These are phyloP conservation scores for Steinernema scapterisci DNA, from an alignment of 2,888 invertebrate genomes.

Conservation along the genomic window DNA sequence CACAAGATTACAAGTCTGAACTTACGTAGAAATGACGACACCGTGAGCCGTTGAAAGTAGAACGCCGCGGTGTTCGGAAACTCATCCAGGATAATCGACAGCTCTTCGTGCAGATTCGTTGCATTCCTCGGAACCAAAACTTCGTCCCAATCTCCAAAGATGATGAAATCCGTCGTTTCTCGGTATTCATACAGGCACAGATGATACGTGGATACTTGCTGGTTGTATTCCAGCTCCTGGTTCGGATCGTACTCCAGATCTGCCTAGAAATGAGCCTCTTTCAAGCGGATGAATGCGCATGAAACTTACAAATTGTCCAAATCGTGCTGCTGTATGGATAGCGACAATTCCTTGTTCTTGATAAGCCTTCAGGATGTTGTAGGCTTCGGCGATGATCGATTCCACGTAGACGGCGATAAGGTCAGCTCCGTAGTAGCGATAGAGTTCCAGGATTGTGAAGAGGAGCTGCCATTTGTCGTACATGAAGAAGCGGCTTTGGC, in stretches of 20 bases:
- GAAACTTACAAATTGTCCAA: neutral
- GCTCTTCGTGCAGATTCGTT: neutral
- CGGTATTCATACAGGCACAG: constrained; percentile 34
- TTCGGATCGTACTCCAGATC: constrained; percentile 30
- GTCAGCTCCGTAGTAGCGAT: constrained; percentile 34
- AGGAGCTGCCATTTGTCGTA: constrained; percentile 37
- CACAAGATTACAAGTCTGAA: no score
- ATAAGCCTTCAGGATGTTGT: constrained; percentile 31
- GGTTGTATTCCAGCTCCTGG: constrained; percentile 19
- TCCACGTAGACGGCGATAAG: constrained; percentile 34
- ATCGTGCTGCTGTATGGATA: constrained; percentile 26
- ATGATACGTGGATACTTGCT: constrained; percentile 2
- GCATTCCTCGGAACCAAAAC: constrained; percentile 29
- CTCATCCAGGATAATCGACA: neutral
- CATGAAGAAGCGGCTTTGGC: constrained; percentile 34
- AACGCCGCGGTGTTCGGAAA: constrained; percentile 33
- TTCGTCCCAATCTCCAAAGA: constrained; percentile 36
- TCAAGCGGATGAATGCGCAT: no score
- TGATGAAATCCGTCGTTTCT: constrained; percentile 35
- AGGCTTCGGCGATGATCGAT: constrained; percentile 20
- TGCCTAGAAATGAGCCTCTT: neutral
- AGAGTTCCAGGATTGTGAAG: constrained; percentile 35
- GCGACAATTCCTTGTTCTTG: constrained; percentile 27
- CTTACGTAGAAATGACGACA: neutral
- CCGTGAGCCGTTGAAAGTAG: constrained; percentile 22